A percentile compares a stretch with the other conserved stretches of the same genome.
phyloP scores from a whole-genome alignment of 2,888 invertebrate genomes.

The Thelaira solivaga region DNA sequence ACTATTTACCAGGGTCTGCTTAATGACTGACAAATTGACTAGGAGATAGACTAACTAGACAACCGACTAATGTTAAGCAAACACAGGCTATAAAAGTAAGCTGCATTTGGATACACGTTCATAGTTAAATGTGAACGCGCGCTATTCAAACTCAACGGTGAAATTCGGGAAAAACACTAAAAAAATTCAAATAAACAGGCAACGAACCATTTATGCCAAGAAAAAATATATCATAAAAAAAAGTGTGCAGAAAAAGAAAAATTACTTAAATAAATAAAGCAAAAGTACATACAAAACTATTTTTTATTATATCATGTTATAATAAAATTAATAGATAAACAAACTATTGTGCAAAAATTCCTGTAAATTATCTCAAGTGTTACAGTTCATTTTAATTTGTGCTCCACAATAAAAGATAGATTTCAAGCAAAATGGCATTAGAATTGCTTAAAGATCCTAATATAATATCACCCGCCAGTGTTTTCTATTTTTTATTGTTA shows the following conservation, averaged over 20 bases:
- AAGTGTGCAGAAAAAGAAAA: background rate
- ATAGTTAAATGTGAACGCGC: constrained; percentile 58
- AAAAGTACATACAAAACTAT: background rate
- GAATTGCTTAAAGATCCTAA: constrained; percentile 75
- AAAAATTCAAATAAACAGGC: constrained; percentile 25
- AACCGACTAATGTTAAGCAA: constrained; percentile 43
- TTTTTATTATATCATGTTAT: constrained; percentile 24
- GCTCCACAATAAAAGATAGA: background rate
- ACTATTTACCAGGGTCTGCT: constrained; percentile 42
- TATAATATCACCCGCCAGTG: constrained; percentile 79
- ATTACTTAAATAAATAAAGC: background rate
- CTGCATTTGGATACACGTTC: constrained; percentile 55
- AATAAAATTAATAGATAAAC: constrained; percentile 36
- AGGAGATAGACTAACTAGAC: constrained; percentile 13
- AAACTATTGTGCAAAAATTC: constrained; percentile 22
- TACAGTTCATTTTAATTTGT: constrained; percentile 3
- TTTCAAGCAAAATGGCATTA: constrained; percentile 66
- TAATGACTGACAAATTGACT: constrained; percentile 10
- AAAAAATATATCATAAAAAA: too few relatives aligned
- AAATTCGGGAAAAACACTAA: constrained; percentile 47
- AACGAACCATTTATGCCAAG: too few relatives aligned
- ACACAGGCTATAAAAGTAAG: constrained; percentile 64
- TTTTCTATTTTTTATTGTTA: constrained; percentile 85
- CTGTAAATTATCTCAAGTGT: constrained; percentile 36
- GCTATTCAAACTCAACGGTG: constrained; percentile 51